A percentile compares a stretch with the other conserved stretches of the same genome.
These are phyloP conservation scores for Microplitis manilae DNA, from an alignment of 2,888 invertebrate genomes.

Conservation along the genomic window DNA sequence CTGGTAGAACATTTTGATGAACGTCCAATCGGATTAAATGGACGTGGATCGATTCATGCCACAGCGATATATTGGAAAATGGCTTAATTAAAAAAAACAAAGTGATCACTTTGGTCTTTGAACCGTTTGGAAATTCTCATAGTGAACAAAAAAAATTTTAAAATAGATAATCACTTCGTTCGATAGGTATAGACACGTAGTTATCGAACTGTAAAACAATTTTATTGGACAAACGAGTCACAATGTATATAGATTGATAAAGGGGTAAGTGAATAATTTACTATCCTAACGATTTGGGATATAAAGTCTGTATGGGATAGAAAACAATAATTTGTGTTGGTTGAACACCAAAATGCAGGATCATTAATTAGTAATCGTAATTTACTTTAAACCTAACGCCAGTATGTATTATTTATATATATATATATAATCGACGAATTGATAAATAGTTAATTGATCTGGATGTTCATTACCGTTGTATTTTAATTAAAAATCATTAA, in stretches of 20 bases:
- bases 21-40: conserved; percentile 26
- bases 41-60: conserved; percentile 9
- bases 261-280: conserved; percentile 21
- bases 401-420: neutral
- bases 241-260: conserved; percentile 12
- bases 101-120: conserved; percentile 20
- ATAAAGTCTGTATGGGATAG: conserved; percentile 13
- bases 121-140: conserved; percentile 4
- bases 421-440: neutral
- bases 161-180: conserved; percentile 34
- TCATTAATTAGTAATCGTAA: conserved; percentile 27
- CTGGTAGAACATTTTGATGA: conserved; percentile 24
- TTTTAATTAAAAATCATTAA: conserved; percentile 28
- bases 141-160: conserved; percentile 17
- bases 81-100: conserved; percentile 26
- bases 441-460: conserved; percentile 32
- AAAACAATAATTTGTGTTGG: conserved; percentile 35
- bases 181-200: conserved; percentile 21
- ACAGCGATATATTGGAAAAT: conserved; percentile 12
- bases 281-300: neutral
- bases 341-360: conserved; percentile 8
- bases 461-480: conserved; percentile 21
- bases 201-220: conserved; percentile 35
- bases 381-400: conserved; percentile 6
- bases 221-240: conserved; percentile 28